A percentile compares a stretch with the other conserved stretches of the same genome.
Conservation (phyloP, 1,140 invertebrate species). For the Mactra quadrangularis region DNA sequence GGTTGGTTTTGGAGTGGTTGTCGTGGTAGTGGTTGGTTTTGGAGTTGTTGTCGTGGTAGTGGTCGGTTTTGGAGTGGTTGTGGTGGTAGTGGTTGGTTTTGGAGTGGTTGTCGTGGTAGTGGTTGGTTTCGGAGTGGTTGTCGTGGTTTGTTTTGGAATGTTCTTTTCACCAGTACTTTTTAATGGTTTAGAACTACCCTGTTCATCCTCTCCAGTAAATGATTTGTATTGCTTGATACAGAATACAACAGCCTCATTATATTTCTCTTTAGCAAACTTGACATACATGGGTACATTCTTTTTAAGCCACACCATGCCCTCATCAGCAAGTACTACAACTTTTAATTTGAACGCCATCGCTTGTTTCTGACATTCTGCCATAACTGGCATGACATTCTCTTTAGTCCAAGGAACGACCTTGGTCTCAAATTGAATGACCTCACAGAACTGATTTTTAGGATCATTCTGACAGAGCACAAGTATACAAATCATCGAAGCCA, state of each 20-base stretch:
- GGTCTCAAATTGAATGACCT: conserved; percentile 33
- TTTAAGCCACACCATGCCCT: conserved; percentile 19
- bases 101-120: conserved; percentile 9
- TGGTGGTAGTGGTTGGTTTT: conserved; percentile 14
- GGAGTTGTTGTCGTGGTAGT: conserved; percentile 18
- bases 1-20: conserved; percentile 20
- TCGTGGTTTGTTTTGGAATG: not conserved
- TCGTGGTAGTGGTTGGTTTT: conserved; percentile 19
- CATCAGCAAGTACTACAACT: not conserved
- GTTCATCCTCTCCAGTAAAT: conserved; percentile 40
- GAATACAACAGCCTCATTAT: conserved; percentile 36
- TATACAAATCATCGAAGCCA: not conserved
- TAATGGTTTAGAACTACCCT: not conserved
- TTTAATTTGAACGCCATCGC: not conserved
- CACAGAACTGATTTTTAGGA: conserved; percentile 51
- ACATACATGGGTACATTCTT: conserved; percentile 39
- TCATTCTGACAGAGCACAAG: conserved; percentile 55
- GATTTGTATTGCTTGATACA: conserved; percentile 23
- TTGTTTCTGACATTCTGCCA: conserved; percentile 1
- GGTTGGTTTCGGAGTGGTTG: not conserved
- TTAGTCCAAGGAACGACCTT: conserved; percentile 47
- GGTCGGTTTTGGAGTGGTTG: conserved; percentile 3
- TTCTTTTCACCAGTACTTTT: not conserved
- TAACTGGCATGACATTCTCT: conserved; percentile 21
- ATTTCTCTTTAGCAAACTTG: conserved; percentile 32